A percentile compares a stretch with the other conserved stretches of the same genome.
These are phyloP conservation scores for Prenolepis imparis DNA, from an alignment of 2,888 invertebrate species.

Conservation along the genomic window DNA sequence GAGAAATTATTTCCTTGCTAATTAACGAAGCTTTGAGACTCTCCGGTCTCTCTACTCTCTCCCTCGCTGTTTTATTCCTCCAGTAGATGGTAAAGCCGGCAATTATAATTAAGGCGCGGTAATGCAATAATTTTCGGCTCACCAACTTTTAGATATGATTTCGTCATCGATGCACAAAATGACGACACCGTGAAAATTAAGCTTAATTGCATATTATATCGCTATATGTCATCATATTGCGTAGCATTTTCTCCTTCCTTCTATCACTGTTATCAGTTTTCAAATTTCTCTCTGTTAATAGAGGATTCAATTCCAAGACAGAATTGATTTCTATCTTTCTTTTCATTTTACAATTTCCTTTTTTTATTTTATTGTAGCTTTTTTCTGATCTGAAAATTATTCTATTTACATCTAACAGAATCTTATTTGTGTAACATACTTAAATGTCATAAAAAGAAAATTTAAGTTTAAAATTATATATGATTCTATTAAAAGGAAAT, in stretches of 20 bases:
- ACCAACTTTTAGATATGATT: conserved; percentile 63
- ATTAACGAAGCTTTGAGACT: conserved; percentile 71
- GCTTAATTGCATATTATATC: conserved; percentile 53
- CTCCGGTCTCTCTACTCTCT: conserved; percentile 34
- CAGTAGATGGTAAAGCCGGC: conserved; percentile 17
- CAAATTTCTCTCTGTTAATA: background rate
- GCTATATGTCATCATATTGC: background rate
- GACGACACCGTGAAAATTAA: conserved; percentile 39
- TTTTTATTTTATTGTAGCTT: background rate
- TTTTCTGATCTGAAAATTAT: background rate
- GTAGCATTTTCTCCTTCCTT: background rate
- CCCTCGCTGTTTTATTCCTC: conserved; percentile 25
- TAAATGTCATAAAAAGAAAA: background rate
- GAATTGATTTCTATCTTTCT: background rate
- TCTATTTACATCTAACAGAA: background rate
- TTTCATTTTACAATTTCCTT: background rate
- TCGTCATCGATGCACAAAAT: conserved; percentile 47
- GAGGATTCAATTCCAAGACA: background rate
- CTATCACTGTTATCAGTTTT: background rate
- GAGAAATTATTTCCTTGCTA: conserved; percentile 79
- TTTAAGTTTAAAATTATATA: background rate
- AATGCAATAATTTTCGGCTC: conserved; percentile 69
- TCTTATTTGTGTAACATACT: background rate
- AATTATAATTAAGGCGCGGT: conserved; percentile 64
- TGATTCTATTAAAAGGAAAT: background rate